Percentiles rank a stretch among this genome's conserved stretches.
These are phyloP conservation scores for Amia ocellicauda DNA, from an alignment of 2,113 vertebrate genomes.

Conservation along the genomic window DNA sequence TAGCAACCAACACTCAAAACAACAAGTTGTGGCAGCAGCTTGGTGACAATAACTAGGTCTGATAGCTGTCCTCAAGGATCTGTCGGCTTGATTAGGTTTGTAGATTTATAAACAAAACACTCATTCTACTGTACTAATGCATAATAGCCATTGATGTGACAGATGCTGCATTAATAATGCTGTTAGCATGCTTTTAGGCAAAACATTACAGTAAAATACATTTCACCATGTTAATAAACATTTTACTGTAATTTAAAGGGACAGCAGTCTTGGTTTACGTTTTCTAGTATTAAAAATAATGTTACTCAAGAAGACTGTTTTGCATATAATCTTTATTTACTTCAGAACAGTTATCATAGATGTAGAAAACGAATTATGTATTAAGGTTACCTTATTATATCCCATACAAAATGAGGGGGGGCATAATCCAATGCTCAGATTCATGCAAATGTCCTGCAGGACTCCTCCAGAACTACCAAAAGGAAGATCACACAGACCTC, in stretches of 20 bases:
- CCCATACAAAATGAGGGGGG: too few species aligned
- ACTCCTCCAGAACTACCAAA: too few species aligned
- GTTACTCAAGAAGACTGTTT: too few species aligned
- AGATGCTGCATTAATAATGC: slow-evolving; percentile 33
- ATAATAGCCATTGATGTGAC: slow-evolving; percentile 24
- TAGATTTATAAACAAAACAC: slow-evolving; percentile 30
- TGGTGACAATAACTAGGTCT: slow-evolving; percentile 26
- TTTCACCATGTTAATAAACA: slow-evolving; percentile 8
- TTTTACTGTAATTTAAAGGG: slow-evolving; percentile 16
- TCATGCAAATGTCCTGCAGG: too few species aligned
- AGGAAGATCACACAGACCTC: too few species aligned
- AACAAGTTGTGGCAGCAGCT: slow-evolving; percentile 32
- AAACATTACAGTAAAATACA: slow-evolving; percentile 9
- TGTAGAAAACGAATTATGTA: too few species aligned
- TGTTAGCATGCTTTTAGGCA: slow-evolving; percentile 19
- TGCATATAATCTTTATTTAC: too few species aligned
- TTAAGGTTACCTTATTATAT: too few species aligned
- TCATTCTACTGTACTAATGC: slow-evolving; percentile 20
- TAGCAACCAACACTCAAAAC: slow-evolving; percentile 26
- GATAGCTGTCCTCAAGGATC: slow-evolving; percentile 23
- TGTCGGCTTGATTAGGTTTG: slow-evolving; percentile 16
- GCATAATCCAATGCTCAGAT: too few species aligned
- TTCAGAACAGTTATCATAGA: too few species aligned
- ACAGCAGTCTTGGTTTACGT: too few species aligned
- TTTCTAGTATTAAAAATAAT: too few species aligned